Base-by-base conservation (phyloP, 2,113 vertebrate species). In the Glaucidium brasilianum region DNA sequence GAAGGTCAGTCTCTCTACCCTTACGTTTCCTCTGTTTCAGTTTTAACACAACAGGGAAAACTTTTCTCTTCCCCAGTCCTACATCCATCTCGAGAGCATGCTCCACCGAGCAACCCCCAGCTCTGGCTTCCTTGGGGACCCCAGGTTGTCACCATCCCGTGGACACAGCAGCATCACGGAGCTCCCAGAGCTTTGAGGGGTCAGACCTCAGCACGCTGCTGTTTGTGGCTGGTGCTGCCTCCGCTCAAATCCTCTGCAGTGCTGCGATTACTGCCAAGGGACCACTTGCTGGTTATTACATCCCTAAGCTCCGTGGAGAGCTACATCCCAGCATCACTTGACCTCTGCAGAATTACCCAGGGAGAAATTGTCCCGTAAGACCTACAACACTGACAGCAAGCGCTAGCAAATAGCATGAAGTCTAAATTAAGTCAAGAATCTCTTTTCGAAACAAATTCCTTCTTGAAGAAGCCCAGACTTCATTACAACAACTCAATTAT, bases 401-500 rank as follows among this genome's bases (percentile, higher is more conserved):
- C 9, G 2, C 62, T 2, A 12, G 94, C 79, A 68, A 94, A 59
- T 12, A 56, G 93, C 94, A 10, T 72, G 91, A 80, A 91, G 96
- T 94, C 95, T 59, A 93, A 97, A 97, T 96, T 95, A 97, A 93
- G 93, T 94, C 5, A 1, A 94, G 94, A 96, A 93, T 8, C 90
- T 91, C 90, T 94, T 88, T 80, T 69, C 22, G 6, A 96, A 97
- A 86, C 89, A 92, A 95, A 97, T 97, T 90, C 93, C 92, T 97
- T 49, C 85, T 56, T 34, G 86, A 89, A 89, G 85, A 93, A 90
- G 30, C 80, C 67, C 93, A 92, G 91, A 71, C 78, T 96, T 96
- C 94, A 89, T 96, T 96, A 97, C 93, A 91, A 88, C 94, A 94
- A 96, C 97, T 95, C 96, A 97, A 97, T 97, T 97, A 97, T 91